Evolutionary conservation across 1,140 invertebrate genomes (phyloP), one percentile per base, ranked within the genome.

Genomic region (Carposina sasakii): DNA sequence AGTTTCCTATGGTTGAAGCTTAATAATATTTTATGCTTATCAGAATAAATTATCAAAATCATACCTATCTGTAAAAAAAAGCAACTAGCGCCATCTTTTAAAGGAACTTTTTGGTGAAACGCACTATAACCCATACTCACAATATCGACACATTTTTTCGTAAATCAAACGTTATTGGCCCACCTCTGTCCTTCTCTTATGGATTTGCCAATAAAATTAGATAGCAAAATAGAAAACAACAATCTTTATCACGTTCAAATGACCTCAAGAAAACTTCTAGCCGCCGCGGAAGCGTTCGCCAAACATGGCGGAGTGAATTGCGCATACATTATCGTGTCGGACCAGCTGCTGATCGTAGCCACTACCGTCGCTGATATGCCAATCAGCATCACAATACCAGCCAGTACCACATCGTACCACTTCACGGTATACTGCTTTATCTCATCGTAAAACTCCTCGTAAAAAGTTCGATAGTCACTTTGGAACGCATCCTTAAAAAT

Each of bases 301-400:
- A 91, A 86, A 73, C 90, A 92, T 16, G 91, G 89, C 15, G 89
- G 87, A 2, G 86, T 86, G 57, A 90, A 91, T 37, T 84, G 84
- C 0, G 89, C 88, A 26, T 86, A 89, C 24, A 60, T 70, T 26
- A 89, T 83, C 0, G 88, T 87, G 63, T 89, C 88, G 37, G 71
- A 75, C 54, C 90, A 77, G 71, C 89, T 91, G 0, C 89, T 86
- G 59, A 89, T 91, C 10, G 89, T 90, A 0, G 89, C 88, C 0
- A 88, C 76, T 3, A 87, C 26, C 0, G 90, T 91, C 2, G 89
- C 86, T 0, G 74, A 3, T n/a, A 89, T 59, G 16, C 90, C 89
- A 50, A 89, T 66, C 0, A 84, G n/a, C 58, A 89, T 82, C 1
- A 89, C 82, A 2, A 81, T 61, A 19, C 83, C 71, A 10, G 87